Evolutionary conservation across 2,113 vertebrate species (phyloP).

Genomic region (Brachypteracias leptosomus): DNA sequence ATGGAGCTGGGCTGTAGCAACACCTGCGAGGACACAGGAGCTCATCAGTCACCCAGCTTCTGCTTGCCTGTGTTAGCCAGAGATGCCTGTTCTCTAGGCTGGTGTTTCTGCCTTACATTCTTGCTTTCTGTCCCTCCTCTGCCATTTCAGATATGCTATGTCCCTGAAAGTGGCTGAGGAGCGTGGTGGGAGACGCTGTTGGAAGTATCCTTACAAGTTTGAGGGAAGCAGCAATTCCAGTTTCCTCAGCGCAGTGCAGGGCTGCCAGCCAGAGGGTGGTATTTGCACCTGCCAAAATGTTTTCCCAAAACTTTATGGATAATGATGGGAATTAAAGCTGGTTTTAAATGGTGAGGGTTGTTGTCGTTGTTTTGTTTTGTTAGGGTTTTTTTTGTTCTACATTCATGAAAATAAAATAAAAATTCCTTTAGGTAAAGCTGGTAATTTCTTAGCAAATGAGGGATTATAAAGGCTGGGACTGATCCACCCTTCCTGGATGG

Average conservation of each 20-base stretch:
- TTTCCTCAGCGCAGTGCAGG: neutral
- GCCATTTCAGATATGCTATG: fast-evolving
- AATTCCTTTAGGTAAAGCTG: neutral
- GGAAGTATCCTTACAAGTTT: neutral
- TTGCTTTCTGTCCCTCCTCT: neutral
- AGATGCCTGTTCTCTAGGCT: neutral
- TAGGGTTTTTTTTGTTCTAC: neutral
- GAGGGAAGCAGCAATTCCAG: neutral
- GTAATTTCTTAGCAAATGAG: neutral
- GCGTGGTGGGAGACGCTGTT: neutral
- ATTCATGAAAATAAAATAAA: neutral
- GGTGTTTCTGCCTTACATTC: fast-evolving
- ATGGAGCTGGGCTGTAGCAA: neutral
- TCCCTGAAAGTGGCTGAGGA: neutral
- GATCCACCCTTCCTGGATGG: neutral
- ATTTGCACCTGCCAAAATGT: neutral
- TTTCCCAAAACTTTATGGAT: neutral
- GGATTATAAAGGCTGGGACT: neutral
- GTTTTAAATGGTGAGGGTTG: neutral
- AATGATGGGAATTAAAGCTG: neutral
- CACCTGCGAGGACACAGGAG: fast-evolving
- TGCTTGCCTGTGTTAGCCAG: neutral
- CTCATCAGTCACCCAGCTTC: neutral
- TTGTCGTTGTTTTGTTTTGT: too few relatives aligned
- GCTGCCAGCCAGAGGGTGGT: neutral